Conservation (phyloP, 2,888 invertebrate genomes). For the Geophilus truncorum region DNA sequence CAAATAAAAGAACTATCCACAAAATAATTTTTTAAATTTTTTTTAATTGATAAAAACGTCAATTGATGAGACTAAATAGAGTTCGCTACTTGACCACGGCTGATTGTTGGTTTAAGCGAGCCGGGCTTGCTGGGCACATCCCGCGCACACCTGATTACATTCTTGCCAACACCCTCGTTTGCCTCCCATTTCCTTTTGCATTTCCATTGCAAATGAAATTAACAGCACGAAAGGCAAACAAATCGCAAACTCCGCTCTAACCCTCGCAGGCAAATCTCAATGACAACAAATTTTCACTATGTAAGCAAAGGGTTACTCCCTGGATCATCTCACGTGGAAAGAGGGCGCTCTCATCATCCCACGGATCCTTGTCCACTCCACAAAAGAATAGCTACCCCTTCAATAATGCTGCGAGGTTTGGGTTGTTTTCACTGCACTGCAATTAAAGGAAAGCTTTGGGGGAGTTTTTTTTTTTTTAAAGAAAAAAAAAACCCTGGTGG, state of each 20-base stretch:
- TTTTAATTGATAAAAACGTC: background rate
- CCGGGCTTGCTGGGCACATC: background rate
- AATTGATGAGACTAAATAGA: too few relatives aligned
- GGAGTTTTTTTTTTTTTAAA: too few relatives aligned
- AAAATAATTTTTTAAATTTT: too few relatives aligned
- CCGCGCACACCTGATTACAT: slow-evolving; percentile 23
- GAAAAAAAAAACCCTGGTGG: too few relatives aligned
- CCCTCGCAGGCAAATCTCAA: slow-evolving; percentile 2
- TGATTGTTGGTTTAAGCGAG: background rate
- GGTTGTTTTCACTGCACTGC: too few relatives aligned
- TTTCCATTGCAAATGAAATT: slow-evolving; percentile 35
- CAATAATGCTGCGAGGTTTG: too few relatives aligned
- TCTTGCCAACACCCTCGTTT: slow-evolving; percentile 3
- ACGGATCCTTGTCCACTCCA: background rate
- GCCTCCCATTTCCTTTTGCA: slow-evolving; percentile 12
- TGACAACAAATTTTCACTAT: slow-evolving; percentile 2
- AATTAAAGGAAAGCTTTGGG: too few relatives aligned
- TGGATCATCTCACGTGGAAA: slow-evolving; percentile 10
- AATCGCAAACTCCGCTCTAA: background rate
- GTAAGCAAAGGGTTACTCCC: slow-evolving; percentile 10
- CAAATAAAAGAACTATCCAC: too few relatives aligned
- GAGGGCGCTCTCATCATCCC: background rate
- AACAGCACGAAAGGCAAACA: slow-evolving; percentile 30
- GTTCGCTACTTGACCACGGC: background rate
- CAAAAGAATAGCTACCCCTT: too few relatives aligned